Base-by-base conservation (phyloP, 2,113 vertebrate species). In the Neoarius graeffei region DNA sequence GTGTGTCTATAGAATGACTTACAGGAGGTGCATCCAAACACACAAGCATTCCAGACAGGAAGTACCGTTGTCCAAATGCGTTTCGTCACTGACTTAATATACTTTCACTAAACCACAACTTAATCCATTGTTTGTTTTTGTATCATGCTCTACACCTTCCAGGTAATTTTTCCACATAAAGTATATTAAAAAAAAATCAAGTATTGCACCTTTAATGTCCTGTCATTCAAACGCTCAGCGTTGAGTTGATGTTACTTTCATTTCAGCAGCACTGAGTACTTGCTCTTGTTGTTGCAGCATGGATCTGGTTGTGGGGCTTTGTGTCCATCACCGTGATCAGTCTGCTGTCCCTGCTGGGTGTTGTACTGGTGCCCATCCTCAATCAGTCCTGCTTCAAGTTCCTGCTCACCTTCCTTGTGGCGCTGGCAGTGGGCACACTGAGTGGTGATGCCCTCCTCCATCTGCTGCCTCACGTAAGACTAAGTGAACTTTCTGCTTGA, bases 371-470 rank as follows among this genome's bases (percentile, higher is more conserved):
- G 88, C 98, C 98, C 90, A 97, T 99, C 92, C 97, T 99, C 94
- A 98, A 99, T 88, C 98, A 99, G 90, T 96, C 96, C 93, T 99
- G 97, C 96, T 99, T 99, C 95, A 99, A 99, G 94, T 99, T 98
- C 93, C 97, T 99, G 89, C 97, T 99, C 92, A 99, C 98, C 84
- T 99, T 99, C 95, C 96, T 99, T 91, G 98, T 99, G 90, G 98
- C 98, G 50, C 94, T 99, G 87, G 98, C 98, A 3, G 98, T 99
- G 91, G 98, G 98, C 91, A 99, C 98, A 27, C 97, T 99, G 94
- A 99, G 98, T 42, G 98, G 98, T 42, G 98, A 99, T 48, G 98
- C 98, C 67, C 96, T 99, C 17, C 97, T 99, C 89, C 98, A 99
- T 92, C 96, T 99, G 62, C 94, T 99, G 90, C 98, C 98, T 85